Evolutionary conservation across 2,888 invertebrate species (phyloP), one percentile per base, ranked within the genome.

Genomic region (Taenaris catops): DNA sequence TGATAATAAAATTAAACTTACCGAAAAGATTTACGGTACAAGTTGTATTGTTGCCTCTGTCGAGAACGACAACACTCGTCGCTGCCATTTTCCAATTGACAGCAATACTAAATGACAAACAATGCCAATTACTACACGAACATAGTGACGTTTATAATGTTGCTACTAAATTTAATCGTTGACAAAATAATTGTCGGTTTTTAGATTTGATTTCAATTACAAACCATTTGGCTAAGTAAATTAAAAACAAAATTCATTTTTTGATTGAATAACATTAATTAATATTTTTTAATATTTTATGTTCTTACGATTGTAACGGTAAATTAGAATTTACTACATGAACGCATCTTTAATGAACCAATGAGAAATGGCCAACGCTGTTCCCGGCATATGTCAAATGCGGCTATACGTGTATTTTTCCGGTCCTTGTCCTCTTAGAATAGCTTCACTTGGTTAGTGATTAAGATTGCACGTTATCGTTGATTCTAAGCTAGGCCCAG

Each of bases 21-120:
- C 97, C 97, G 88, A 96, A 96, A 86, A 97, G 91, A 91, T 97
- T 97, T 81, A 97, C 95, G 70, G 96, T 96, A 89, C 96, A 96
- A 78, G 96, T 96, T 80, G 96, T 97, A 89, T 96, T 96, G 89
- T 97, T 96, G 84, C 96, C 96, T 83, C 97, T 92, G 89, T 97
- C 96, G 72, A 96, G 91, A 71, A 96, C 95, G 86, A 97, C 96
- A 88, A 96, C 96, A 91, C 95, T 96, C 75, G 96, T 96, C 89
- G 95, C 95, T 91, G 91, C 90, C 90, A 90, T 90, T 89, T 89
- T 89, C 72, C 73, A 72, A 80, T 87, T 87, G 86, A 86, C 86
- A 83, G 79, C 71, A 51, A 78, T 74, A 67, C 72, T 49, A 73
- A 75, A 76, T 73, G 75, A 71, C 73, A 76, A 21, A 29, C 20